Conservation (phyloP, 2,888 invertebrate genomes). For the Glyphotaelius pellucidus region DNA sequence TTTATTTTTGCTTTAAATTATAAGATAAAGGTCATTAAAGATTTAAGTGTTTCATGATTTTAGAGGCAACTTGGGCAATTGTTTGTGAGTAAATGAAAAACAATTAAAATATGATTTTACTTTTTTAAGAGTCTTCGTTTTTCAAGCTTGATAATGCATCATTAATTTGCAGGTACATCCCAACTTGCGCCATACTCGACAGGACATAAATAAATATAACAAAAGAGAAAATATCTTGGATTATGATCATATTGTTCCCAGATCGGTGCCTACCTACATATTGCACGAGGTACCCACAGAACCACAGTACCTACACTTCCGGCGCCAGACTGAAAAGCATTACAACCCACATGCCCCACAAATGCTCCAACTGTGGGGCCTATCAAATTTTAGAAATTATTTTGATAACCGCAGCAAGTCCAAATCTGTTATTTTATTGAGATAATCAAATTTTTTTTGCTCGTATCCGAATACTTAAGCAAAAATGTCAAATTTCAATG, state of each 20-base stretch:
- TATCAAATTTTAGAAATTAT: too few species aligned
- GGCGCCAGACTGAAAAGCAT: conserved; percentile 24
- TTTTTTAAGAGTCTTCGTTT: neutral
- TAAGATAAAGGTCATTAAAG: too few species aligned
- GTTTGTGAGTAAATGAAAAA: too few species aligned
- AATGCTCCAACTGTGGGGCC: neutral
- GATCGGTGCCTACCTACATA: neutral
- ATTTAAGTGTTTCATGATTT: too few species aligned
- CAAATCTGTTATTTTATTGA: too few species aligned
- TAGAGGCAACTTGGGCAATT: too few species aligned
- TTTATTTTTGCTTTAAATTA: too few species aligned
- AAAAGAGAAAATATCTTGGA: neutral
- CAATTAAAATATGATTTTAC: too few species aligned
- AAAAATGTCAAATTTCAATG: too few species aligned
- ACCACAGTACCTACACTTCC: neutral
- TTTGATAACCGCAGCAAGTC: too few species aligned
- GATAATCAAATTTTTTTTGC: too few species aligned
- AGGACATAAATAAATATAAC: neutral
- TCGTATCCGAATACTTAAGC: too few species aligned
- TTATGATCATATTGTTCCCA: neutral
- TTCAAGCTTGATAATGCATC: neutral
- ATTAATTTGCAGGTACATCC: neutral
- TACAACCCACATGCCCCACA: neutral
- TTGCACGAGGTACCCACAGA: neutral
- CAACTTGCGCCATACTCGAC: neutral